These are phyloP conservation scores for Acheta domesticus DNA, from an alignment of 2,888 invertebrate species.

Conservation along the genomic window DNA sequence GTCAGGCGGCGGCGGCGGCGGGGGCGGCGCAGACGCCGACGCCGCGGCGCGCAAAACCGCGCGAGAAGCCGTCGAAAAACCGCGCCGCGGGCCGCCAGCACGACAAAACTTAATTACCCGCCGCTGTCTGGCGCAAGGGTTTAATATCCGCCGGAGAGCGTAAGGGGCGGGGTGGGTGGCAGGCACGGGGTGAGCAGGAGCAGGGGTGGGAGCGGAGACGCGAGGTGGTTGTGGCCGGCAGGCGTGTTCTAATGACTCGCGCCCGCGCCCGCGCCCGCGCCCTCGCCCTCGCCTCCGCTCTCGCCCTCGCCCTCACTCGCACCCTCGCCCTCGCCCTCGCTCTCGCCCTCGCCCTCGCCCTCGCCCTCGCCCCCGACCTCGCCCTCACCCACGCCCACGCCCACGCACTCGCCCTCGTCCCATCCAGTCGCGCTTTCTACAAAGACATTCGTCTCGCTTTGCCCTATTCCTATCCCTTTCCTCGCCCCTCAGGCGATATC, in stretches of 20 bases:
- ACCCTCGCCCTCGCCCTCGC: no score
- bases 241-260: not conserved
- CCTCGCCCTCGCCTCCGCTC: not conserved
- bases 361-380: no score
- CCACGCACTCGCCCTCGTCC: no score
- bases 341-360: no score
- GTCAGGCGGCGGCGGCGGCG: not conserved
- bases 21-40: not conserved
- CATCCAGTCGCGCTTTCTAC: no score
- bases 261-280: not conserved
- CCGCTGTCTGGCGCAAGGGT: not conserved
- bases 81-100: not conserved
- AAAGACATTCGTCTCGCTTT: no score
- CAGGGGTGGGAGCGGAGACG: not conserved
- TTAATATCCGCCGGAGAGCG: not conserved
- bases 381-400: no score
- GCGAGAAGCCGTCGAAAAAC: not conserved
- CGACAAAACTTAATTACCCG: constrained; percentile 9
- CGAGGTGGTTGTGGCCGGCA: not conserved
- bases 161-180: not conserved
- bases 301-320: no score
- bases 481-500: no score
- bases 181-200: not conserved
- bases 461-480: no score
- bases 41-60: not conserved